Evolutionary conservation across 1,140 invertebrate species (phyloP).

Genomic region (Caenorhabditis remanei): DNA sequence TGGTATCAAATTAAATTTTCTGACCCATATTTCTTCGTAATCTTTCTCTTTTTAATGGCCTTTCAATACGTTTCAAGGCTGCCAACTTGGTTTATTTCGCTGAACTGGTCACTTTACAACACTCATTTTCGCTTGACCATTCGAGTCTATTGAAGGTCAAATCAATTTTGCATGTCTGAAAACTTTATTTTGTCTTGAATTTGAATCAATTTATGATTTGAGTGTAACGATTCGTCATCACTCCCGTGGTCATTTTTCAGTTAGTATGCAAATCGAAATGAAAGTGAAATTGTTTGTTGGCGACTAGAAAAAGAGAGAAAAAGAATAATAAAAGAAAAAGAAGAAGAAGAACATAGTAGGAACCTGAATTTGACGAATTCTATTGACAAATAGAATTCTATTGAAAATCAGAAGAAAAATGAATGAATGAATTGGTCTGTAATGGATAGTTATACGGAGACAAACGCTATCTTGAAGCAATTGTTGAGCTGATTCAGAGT

Average conservation of each 20-base stretch:
- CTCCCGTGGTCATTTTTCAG: constrained; percentile 27
- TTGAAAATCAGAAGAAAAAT: neutral
- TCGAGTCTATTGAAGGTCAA: constrained; percentile 20
- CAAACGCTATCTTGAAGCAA: neutral
- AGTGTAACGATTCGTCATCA: constrained; percentile 46
- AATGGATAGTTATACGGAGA: neutral
- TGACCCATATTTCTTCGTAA: constrained; percentile 3
- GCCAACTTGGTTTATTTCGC: neutral
- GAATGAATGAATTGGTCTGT: neutral
- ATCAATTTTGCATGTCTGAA: neutral
- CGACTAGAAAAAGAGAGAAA: constrained; percentile 4
- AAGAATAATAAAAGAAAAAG: constrained; percentile 15
- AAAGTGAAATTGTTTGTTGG: constrained; percentile 50
- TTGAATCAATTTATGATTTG: neutral
- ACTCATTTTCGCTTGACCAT: constrained; percentile 15
- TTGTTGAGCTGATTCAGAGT: neutral
- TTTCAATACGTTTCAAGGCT: neutral
- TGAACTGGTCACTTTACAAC: constrained; percentile 31
- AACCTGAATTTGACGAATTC: constrained; percentile 54
- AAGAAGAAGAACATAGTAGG: neutral
- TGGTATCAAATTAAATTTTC: neutral
- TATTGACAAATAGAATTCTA: constrained; percentile 14
- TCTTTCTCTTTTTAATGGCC: neutral
- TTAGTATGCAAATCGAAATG: constrained; percentile 41
- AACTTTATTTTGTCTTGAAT: neutral